These are phyloP conservation scores for Anomalospiza imberbis DNA, from an alignment of 2,797 vertebrate genomes.

Conservation along the genomic window DNA sequence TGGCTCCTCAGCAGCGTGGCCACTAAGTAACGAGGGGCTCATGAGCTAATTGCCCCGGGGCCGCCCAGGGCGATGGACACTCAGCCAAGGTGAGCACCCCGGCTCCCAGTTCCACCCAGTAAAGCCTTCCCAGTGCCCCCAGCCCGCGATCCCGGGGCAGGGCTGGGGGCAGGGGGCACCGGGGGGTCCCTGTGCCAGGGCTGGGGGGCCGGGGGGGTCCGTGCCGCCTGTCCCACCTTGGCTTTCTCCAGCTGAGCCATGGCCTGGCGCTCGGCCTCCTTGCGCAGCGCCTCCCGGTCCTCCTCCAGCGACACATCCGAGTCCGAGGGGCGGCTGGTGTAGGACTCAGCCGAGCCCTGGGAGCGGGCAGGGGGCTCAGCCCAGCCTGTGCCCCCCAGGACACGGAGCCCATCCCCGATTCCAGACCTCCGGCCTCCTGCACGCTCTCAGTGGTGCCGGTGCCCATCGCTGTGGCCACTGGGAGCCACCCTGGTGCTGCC, in stretches of 20 bases:
- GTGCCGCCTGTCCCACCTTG: constrained; percentile 77
- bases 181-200: background rate
- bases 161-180: too few species aligned
- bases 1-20: background rate
- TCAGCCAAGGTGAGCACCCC: background rate
- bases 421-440: background rate
- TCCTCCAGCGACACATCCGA: constrained; percentile 97
- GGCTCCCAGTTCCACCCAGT: background rate
- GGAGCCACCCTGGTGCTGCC: background rate
- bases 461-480: fast-evolving
- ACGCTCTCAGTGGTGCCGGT: background rate
- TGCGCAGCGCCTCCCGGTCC: constrained; percentile 92
- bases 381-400: background rate
- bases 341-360: constrained; percentile 97
- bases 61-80: too few species aligned
- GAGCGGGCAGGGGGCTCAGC: background rate
- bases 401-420: too few species aligned
- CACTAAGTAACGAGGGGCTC: background rate
- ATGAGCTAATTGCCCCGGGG: background rate
- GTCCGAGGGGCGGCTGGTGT: constrained; percentile 95
- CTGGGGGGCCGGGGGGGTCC: background rate
- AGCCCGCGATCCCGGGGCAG: too few species aligned
- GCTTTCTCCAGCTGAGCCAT: constrained; percentile 97
- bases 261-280: constrained; percentile 94
- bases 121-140: too few species aligned